A percentile compares a stretch with the other conserved stretches of the same genome.
These are phyloP conservation scores for Naso thynnoides DNA, from an alignment of 2,797 vertebrate species.

Conservation along the genomic window DNA sequence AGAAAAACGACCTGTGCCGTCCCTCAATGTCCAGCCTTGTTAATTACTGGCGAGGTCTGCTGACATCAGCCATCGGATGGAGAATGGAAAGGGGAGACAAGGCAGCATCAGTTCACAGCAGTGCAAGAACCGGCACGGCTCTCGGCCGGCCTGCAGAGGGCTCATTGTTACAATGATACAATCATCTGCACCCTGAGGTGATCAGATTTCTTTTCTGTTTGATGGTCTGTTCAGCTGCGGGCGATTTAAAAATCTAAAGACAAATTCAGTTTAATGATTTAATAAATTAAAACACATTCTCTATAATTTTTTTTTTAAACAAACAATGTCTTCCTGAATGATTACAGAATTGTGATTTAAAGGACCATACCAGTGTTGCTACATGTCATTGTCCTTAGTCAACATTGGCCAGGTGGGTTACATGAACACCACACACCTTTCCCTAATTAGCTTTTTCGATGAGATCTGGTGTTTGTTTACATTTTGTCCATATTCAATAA, in stretches of 20 bases:
- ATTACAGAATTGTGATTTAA: too few species aligned
- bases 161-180: constrained; percentile 17
- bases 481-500: too few species aligned
- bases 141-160: neutral
- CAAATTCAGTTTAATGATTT: neutral
- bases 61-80: constrained; percentile 76
- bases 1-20: constrained; percentile 75
- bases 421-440: too few species aligned
- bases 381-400: too few species aligned
- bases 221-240: constrained; percentile 1
- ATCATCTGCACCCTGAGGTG: neutral
- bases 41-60: constrained; percentile 79
- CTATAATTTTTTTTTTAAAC: neutral
- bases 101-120: constrained; percentile 36
- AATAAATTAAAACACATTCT: neutral
- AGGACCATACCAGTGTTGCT: too few species aligned
- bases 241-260: neutral
- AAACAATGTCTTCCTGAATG: neutral
- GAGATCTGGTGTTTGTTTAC: too few species aligned
- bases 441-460: too few species aligned
- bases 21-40: constrained; percentile 71
- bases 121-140: constrained; percentile 2
- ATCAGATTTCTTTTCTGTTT: neutral
- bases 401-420: too few species aligned
- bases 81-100: constrained; percentile 41